A percentile compares a stretch with the other conserved stretches of the same genome.
These are phyloP conservation scores for Mellilla xanthometata DNA, from an alignment of 2,888 invertebrate species.

Conservation along the genomic window DNA sequence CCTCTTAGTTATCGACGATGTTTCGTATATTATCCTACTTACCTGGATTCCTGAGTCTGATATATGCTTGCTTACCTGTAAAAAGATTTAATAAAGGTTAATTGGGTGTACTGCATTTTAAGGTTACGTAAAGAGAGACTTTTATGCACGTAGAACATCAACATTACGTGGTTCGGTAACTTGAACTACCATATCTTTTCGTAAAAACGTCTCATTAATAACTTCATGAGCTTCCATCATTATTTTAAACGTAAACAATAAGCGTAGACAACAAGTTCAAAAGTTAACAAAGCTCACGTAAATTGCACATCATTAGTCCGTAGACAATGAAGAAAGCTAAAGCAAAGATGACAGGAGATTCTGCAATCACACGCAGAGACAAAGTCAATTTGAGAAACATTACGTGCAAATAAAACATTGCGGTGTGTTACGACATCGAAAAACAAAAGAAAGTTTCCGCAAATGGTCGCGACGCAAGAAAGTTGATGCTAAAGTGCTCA, in stretches of 20 bases:
- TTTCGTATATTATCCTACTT: conserved; percentile 42
- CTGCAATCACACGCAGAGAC: conserved; percentile 47
- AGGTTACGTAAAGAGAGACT: not conserved
- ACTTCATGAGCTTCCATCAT: conserved; percentile 1
- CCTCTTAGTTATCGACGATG: conserved; percentile 38
- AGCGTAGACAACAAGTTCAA: conserved; percentile 42
- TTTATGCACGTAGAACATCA: not conserved
- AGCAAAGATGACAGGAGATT: conserved; percentile 51
- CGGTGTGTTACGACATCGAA: conserved; percentile 65
- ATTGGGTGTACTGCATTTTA: conserved; percentile 24
- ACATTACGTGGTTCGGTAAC: not conserved
- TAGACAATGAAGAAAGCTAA: conserved; percentile 41
- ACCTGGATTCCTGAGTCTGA: conserved; percentile 40
- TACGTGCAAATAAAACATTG: conserved; percentile 52
- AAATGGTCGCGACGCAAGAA: conserved; percentile 45
- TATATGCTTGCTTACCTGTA: conserved; percentile 67
- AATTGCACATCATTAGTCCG: conserved; percentile 32
- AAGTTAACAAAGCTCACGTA: conserved; percentile 56
- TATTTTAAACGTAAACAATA: conserved; percentile 3
- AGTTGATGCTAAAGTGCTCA: conserved; percentile 35
- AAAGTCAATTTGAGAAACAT: conserved; percentile 66
- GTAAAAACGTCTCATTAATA: conserved; percentile 11
- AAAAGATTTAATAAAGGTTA: conserved; percentile 46
- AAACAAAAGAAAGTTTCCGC: conserved; percentile 60
- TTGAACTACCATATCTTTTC: not conserved